Conservation (phyloP, 2,113 vertebrate genomes). For the Syngnathus floridae region DNA sequence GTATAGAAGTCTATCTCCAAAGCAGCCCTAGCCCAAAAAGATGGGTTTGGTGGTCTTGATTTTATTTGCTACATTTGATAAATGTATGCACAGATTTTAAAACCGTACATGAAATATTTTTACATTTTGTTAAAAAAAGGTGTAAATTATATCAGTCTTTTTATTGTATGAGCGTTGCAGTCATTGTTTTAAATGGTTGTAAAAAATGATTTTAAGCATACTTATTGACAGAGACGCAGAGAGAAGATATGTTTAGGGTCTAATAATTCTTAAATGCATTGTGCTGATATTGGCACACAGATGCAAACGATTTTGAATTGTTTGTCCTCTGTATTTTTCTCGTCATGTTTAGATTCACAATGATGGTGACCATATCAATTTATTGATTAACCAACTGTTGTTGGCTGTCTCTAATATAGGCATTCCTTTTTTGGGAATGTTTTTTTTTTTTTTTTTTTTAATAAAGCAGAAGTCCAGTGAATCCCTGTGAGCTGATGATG, state of each 20-base stretch:
- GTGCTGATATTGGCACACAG: conserved; percentile 34
- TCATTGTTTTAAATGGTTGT: conserved; percentile 84
- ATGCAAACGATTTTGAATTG: conserved; percentile 15
- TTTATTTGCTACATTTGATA: conserved; percentile 42
- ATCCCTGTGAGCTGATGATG: conserved; percentile 14
- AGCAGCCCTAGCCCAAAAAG: conserved; percentile 30
- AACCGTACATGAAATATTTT: conserved; percentile 60
- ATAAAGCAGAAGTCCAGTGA: conserved; percentile 17
- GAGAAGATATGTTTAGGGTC: conserved; percentile 19
- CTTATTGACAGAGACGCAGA: background rate
- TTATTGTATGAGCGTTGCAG: conserved; percentile 65
- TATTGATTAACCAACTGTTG: background rate
- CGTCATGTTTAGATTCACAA: conserved; percentile 6
- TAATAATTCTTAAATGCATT: conserved; percentile 34
- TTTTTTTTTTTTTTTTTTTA: background rate
- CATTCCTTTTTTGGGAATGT: conserved; percentile 13
- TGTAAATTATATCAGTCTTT: conserved; percentile 47
- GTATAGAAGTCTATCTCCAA: conserved; percentile 55
- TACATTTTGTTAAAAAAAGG: conserved; percentile 53
- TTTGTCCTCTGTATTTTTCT: conserved; percentile 4
- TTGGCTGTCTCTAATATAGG: conserved; percentile 8
- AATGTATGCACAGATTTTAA: conserved; percentile 59
- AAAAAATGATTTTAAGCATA: conserved; percentile 37
- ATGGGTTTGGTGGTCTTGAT: background rate
- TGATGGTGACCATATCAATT: conserved; percentile 13